A percentile compares a stretch with the other conserved stretches of the same genome.
phyloP scores from a whole-genome alignment of 1,140 invertebrate genomes.

The Wasmannia auropunctata region DNA sequence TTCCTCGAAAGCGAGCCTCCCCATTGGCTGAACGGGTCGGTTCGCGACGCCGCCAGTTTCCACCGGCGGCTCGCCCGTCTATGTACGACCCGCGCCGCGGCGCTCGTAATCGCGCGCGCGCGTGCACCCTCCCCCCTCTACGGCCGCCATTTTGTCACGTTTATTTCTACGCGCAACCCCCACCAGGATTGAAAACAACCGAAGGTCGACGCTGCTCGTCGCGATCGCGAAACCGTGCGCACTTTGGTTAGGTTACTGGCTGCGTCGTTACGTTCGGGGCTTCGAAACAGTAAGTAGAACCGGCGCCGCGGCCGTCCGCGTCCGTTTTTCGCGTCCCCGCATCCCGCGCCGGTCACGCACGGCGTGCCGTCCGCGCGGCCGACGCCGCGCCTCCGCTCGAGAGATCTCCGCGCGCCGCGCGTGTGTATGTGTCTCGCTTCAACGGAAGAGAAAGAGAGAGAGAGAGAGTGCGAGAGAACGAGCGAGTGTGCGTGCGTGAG shows the following conservation, averaged over 20 bases:
- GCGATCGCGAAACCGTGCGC: slow-evolving; percentile 73
- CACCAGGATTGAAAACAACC: slow-evolving; percentile 82
- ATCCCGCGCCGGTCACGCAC: neutral
- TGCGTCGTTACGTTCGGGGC: slow-evolving; percentile 60
- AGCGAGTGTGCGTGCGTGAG: neutral
- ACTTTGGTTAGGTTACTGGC: slow-evolving; percentile 81
- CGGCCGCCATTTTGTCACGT: slow-evolving; percentile 82
- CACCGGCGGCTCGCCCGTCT: no score
- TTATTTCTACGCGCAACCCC: slow-evolving; percentile 81
- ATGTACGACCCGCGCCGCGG: neutral
- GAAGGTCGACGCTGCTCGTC: slow-evolving; percentile 83
- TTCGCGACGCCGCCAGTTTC: no score
- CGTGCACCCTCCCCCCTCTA: no score
- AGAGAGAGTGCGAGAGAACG: neutral
- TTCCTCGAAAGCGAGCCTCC: no score
- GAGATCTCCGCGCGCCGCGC: slow-evolving; percentile 45
- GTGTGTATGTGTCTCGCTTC: slow-evolving; percentile 9
- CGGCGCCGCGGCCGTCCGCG: no score
- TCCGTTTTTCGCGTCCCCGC: neutral
- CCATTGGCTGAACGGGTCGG: no score
- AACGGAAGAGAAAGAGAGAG: neutral
- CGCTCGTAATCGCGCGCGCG: slow-evolving; percentile 4
- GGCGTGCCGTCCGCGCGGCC: neutral
- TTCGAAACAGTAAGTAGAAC: slow-evolving; percentile 79
- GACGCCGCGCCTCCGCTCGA: slow-evolving; percentile 1